Percentiles rank a stretch among this genome's conserved stretches.
Evolutionary conservation across 2,113 vertebrate genomes (phyloP).

Genomic region (Centropus bengalensis): DNA sequence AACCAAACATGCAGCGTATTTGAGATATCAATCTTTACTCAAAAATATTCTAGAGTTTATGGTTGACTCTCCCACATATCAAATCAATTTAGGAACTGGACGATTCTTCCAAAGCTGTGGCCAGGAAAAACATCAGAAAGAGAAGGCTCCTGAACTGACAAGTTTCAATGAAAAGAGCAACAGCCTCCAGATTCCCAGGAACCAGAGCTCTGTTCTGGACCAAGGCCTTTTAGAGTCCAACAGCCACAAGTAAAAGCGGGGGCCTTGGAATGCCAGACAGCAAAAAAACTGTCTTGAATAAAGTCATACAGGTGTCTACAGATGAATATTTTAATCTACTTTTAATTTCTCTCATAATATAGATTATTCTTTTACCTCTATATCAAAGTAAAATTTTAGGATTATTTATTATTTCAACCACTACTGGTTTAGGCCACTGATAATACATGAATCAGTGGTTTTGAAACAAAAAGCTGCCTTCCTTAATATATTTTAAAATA

Average conservation of each 20-base stretch:
- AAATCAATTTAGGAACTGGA: neutral
- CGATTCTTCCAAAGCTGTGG: neutral
- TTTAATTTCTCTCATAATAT: neutral
- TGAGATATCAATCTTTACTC: neutral
- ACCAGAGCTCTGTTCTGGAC: neutral
- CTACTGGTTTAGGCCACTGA: neutral
- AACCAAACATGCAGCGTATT: neutral
- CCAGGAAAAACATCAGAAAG: neutral
- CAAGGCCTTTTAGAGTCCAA: neutral
- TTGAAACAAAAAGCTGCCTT: neutral
- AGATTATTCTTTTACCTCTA: neutral
- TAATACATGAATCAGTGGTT: neutral
- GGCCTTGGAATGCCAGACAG: neutral
- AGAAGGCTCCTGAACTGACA: neutral
- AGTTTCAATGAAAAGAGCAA: neutral
- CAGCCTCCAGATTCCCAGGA: neutral
- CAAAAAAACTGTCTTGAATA: neutral
- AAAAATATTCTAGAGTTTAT: neutral
- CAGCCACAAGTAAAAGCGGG: neutral
- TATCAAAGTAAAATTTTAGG: neutral
- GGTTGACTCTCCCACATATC: neutral
- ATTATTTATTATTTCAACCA: neutral
- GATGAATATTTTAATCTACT: neutral
- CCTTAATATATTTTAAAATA: neutral
- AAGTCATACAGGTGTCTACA: neutral